A percentile compares a stretch with the other conserved stretches of the same genome.
phyloP scores from a whole-genome alignment of 1,140 invertebrate species.

The Holcopasites calliopsidis region DNA sequence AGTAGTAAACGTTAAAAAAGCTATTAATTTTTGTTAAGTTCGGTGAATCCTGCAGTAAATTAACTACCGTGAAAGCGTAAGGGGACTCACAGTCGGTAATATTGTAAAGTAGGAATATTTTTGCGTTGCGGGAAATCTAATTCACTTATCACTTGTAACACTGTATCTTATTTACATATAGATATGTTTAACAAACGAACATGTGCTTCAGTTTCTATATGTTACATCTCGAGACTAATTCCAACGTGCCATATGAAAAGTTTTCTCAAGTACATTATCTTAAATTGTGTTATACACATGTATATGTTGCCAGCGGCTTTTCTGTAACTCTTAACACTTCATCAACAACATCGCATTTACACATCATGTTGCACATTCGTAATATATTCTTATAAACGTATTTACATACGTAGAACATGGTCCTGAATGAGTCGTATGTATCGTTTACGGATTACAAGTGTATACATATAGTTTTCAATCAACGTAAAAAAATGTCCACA shows the following conservation, averaged over 20 bases:
- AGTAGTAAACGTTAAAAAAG: no score
- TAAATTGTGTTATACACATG: background rate
- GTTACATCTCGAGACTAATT: constrained; percentile 38
- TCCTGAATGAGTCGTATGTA: constrained; percentile 73
- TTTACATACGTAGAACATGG: constrained; percentile 72
- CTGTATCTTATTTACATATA: background rate
- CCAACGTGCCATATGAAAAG: constrained; percentile 62
- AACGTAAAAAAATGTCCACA: constrained; percentile 33
- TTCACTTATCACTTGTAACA: constrained; percentile 38
- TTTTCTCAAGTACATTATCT: constrained; percentile 45
- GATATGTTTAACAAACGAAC: constrained; percentile 23
- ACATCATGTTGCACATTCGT: constrained; percentile 35
- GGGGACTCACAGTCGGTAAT: constrained; percentile 4
- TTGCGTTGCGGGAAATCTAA: constrained; percentile 56
- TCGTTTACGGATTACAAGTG: no score
- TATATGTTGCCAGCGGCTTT: constrained; percentile 27
- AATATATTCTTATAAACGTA: constrained; percentile 50
- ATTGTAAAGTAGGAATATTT: no score
- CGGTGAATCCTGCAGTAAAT: no score
- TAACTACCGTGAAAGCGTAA: no score
- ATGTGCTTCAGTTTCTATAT: constrained; percentile 36
- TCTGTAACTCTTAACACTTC: constrained; percentile 16
- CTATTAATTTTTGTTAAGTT: no score
- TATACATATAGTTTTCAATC: constrained; percentile 57
- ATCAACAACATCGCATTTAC: constrained; percentile 54